Base-by-base conservation (phyloP, 2,113 vertebrate species). In the Osmerus eperlanus region DNA sequence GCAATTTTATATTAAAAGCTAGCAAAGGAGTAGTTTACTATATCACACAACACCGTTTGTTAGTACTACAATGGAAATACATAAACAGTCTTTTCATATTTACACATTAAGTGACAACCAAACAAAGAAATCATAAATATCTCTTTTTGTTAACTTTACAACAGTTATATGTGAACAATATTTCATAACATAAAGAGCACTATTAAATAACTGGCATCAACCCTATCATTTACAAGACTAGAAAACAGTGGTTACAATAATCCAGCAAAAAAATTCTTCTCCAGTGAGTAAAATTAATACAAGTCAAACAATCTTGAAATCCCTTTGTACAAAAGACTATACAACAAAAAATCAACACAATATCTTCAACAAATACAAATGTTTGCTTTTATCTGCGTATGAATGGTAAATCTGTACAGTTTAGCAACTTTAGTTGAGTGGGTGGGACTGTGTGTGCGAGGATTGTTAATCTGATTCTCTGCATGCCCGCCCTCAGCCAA, bases 171-270 rank as follows among this genome's bases (percentile, higher is more conserved):
- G 81, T 80, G 65, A 90, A 82, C 90, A 87, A 83, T 87, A 90
- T 86, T 86, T 85, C 76, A 87, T 83, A 84, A 89, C 81, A 90
- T 86, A 84, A 88, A 90, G 80, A 88, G 86, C 78, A 89, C 89
- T 91, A 92, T 92, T 92, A 92, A 92, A 92, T 91, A 92, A 92
- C 90, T 92, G 91, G 86, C 87, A 91, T 84, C 79, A 87, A 87
- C 88, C 89, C 89, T 89, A 91, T 86, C 83, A 89, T 92, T 88
- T 90, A 90, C 89, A 91, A 82, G 79, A 80, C 78, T 80, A 81
- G 88, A 89, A 88, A 75, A 95, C 94, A 96, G 94, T 96, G 95
- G 95, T 97, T 98, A 97, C 95, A 95, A 95, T 93, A 95, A 90
- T 94, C 91, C 93, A 95, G 92, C 93, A 93, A 92, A 64, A 78